A percentile compares a stretch with the other conserved stretches of the same genome.
Conservation (phyloP, 1,140 invertebrate genomes). For the Berghia stephanieae region DNA sequence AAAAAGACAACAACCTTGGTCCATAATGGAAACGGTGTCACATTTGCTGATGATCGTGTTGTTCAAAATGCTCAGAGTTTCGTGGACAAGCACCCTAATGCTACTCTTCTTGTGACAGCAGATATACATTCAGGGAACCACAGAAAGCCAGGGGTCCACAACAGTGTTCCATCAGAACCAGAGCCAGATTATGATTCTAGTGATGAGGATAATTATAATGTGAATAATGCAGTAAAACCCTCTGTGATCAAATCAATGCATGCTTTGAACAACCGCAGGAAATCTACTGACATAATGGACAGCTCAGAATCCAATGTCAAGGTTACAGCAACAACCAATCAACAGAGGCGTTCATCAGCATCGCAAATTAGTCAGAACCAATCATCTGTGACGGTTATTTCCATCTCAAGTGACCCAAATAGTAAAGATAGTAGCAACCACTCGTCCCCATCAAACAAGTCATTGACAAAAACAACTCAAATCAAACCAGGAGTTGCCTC, state of each 20-base stretch:
- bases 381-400: constrained; percentile 50
- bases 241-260: too few species aligned
- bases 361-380: not conserved
- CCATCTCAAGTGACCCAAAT: constrained; percentile 39
- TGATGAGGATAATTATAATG: constrained; percentile 51
- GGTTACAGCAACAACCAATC: too few species aligned
- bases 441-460: not conserved
- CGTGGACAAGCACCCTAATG: constrained; percentile 61
- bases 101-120: constrained; percentile 59
- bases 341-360: not conserved
- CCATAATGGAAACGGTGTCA: constrained; percentile 38
- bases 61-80: constrained; percentile 56
- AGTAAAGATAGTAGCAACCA: not conserved
- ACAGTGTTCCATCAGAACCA: constrained; percentile 46
- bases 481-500: constrained; percentile 25
- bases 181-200: constrained; percentile 61
- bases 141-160: constrained; percentile 30
- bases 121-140: constrained; percentile 46
- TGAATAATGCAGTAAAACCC: too few species aligned
- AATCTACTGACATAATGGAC: too few species aligned
- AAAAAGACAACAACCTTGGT: not conserved
- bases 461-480: not conserved
- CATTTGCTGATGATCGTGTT: constrained; percentile 60
- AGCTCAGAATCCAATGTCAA: too few species aligned
- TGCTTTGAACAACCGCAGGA: too few species aligned